Conservation (phyloP, 2,113 vertebrate species). For the Tautogolabrus adspersus region DNA sequence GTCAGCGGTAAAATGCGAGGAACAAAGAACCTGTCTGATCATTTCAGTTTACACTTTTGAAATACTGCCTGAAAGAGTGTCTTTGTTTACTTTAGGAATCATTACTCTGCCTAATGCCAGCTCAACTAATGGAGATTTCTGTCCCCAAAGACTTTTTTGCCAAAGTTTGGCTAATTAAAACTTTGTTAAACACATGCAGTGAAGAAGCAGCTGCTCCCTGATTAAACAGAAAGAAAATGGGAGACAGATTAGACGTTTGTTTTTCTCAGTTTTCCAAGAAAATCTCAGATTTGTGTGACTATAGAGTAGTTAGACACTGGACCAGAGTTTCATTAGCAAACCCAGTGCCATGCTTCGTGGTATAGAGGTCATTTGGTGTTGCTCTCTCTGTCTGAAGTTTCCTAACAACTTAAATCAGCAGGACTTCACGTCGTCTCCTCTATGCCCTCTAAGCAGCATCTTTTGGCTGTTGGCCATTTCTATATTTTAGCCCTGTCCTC, state of each 20-base stretch:
- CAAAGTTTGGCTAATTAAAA: constrained; percentile 46
- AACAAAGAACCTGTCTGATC: not conserved
- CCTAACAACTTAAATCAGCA: constrained; percentile 28
- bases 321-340: constrained; percentile 7
- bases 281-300: constrained; percentile 4
- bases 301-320: not conserved
- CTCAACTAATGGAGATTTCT: constrained; percentile 12
- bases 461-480: constrained; percentile 5
- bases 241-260: not conserved
- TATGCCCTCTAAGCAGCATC: constrained; percentile 9
- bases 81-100: not conserved
- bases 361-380: constrained; percentile 5
- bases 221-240: constrained; percentile 27
- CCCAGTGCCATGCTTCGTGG: not conserved
- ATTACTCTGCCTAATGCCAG: constrained; percentile 6
- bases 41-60: not conserved
- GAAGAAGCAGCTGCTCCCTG: constrained; percentile 49
- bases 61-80: not conserved
- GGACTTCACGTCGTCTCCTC: constrained; percentile 4
- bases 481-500: not conserved
- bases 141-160: constrained; percentile 23
- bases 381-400: not conserved
- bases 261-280: not conserved
- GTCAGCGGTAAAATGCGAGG: not conserved
- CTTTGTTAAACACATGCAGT: constrained; percentile 17